Evolutionary conservation across 2,797 vertebrate species (phyloP).

Genomic region (Fringilla coelebs): DNA sequence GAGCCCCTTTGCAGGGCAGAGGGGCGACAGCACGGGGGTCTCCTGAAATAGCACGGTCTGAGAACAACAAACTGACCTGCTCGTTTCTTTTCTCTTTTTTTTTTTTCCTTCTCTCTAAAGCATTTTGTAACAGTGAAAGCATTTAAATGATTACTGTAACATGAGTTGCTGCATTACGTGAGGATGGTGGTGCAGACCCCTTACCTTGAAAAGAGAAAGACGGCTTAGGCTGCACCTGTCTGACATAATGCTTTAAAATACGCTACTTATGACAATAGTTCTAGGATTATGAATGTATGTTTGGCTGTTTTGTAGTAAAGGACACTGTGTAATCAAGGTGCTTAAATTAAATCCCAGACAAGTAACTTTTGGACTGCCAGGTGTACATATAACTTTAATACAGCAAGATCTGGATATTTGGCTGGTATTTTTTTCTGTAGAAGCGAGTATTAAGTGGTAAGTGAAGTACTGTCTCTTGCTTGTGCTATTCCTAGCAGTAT

Average conservation of each 20-base stretch:
- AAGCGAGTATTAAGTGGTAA: slow-evolving; percentile 68
- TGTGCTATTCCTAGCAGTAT: slow-evolving; percentile 74
- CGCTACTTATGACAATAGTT: slow-evolving; percentile 59
- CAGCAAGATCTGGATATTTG: slow-evolving; percentile 65
- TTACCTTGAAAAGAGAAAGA: slow-evolving; percentile 32
- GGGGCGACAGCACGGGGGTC: slow-evolving; percentile 33
- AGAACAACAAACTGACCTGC: slow-evolving; percentile 57
- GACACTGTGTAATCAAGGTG: slow-evolving; percentile 75
- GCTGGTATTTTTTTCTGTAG: slow-evolving; percentile 26
- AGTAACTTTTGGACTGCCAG: slow-evolving; percentile 64
- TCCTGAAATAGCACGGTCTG: slow-evolving; percentile 55
- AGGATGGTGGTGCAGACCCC: background rate
- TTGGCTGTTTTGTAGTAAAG: slow-evolving; percentile 73
- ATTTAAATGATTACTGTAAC: slow-evolving; percentile 69
- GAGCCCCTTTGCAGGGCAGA: slow-evolving; percentile 53
- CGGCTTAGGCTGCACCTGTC: slow-evolving; percentile 26
- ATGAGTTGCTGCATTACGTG: slow-evolving; percentile 32
- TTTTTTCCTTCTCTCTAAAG: background rate
- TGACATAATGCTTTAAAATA: slow-evolving; percentile 67
- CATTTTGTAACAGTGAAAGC: slow-evolving; percentile 73
- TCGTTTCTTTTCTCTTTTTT: background rate
- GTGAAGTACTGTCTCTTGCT: slow-evolving; percentile 76
- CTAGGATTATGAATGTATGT: slow-evolving; percentile 72
- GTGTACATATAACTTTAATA: slow-evolving; percentile 70
- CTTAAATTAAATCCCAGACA: slow-evolving; percentile 70